phyloP scores from a whole-genome alignment of 2,888 invertebrate species.

The Tethea ocularis region DNA sequence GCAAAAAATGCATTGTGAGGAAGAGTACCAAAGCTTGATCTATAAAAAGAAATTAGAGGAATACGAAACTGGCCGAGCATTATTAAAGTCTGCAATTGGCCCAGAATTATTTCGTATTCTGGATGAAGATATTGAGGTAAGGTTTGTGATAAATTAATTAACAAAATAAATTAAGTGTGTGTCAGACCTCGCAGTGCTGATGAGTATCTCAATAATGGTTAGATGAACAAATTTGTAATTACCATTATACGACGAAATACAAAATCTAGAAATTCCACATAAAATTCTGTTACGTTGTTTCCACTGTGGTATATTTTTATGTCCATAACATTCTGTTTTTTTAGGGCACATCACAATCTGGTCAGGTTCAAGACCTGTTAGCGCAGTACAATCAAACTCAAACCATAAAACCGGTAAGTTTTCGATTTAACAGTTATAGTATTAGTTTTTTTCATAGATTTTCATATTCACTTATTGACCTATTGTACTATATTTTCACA shows the following conservation, averaged over 20 bases:
- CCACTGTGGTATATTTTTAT: too few relatives aligned
- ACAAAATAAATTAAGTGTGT: too few relatives aligned
- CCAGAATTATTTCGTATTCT: constrained; percentile 33
- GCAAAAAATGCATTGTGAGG: constrained; percentile 43
- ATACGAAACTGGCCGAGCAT: constrained; percentile 26
- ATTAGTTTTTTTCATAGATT: too few relatives aligned
- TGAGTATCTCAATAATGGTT: too few relatives aligned
- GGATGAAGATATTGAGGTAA: constrained; percentile 53
- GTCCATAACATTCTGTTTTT: neutral
- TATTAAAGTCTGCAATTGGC: constrained; percentile 2
- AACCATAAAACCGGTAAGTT: constrained; percentile 33
- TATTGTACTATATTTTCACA: constrained; percentile 16
- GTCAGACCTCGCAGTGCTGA: too few relatives aligned
- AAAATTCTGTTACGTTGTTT: too few relatives aligned
- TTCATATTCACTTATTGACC: neutral
- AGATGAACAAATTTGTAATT: too few relatives aligned
- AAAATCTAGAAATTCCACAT: too few relatives aligned
- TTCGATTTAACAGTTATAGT: too few relatives aligned
- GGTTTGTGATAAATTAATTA: neutral
- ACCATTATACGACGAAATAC: too few relatives aligned
- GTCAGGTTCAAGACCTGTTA: constrained; percentile 27
- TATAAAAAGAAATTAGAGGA: constrained; percentile 45
- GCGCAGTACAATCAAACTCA: constrained; percentile 24
- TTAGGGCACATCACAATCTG: constrained; percentile 28
- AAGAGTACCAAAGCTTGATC: constrained; percentile 35